Evolutionary conservation across 35 echinoderm and acorn worm species (phyloP), one percentile per base, ranked within the genome.

Genomic region (Patiria miniata): DNA sequence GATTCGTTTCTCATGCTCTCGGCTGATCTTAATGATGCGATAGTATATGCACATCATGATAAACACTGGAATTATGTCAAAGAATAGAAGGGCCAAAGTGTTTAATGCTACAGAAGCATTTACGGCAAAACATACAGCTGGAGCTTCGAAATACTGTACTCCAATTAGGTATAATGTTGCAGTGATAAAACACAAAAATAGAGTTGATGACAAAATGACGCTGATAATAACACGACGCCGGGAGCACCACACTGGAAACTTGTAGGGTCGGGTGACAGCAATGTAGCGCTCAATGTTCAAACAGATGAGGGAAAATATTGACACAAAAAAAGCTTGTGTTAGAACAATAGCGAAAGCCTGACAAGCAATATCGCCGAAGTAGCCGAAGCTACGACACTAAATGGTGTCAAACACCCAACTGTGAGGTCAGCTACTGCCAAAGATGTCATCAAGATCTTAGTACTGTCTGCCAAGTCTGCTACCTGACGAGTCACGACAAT

Each of bases 31-130:
- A 73, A 73, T 73, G 26, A 73, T 32, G 0, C 65, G 65, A 10
- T 73, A 73, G 29, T 73, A 73, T 32, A 73, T 73, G 34, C 15
- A 73, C n/a, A 34, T 73, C 65, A 73, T 73, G 19, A 73, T 73
- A 32, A 73, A 16, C 9, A 73, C 65, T 36, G 65, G 65, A 34
- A 73, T 30, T 9, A 73, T 7, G 26, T 32, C 65, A 9, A 9
- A 12, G 14, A 73, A 73, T 2, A 73, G 0, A 34, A 73, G 65
- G 21, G 29, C 21, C 3, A 73, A 30, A 2, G 8, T 36, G 29
- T 32, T 23, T 30, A 0, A 9, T 14, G 19, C 29, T 10, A 23
- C 6, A 16, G 22, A 23, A 9, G 0, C 0, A 30, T 36, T 23
- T 0, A 6, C 34, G 65, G 21, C 21, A 73, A 73, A 73, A 7